Percentiles rank a stretch among this genome's conserved stretches.
Conservation (phyloP, 2,888 invertebrate genomes). For the Cantharis rustica region DNA sequence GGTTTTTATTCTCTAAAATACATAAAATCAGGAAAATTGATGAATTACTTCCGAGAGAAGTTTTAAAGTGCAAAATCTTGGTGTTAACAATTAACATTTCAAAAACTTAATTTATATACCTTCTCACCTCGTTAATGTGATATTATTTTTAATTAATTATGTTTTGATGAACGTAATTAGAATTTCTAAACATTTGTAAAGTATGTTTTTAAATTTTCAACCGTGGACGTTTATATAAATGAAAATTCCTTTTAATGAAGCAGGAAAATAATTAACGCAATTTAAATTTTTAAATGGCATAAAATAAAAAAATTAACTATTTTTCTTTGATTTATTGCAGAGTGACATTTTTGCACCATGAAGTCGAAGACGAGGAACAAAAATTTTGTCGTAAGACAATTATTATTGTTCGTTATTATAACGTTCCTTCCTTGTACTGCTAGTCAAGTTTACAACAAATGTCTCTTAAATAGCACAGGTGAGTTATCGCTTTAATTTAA, state of each 20-base stretch:
- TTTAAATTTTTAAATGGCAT: too few relatives aligned
- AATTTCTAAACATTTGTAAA: neutral
- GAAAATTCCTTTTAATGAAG: neutral
- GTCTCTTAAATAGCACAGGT: conserved; percentile 16
- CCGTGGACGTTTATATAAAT: neutral
- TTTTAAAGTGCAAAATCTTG: neutral
- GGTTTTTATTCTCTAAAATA: too few relatives aligned
- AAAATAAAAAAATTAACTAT: too few relatives aligned
- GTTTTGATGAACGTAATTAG: neutral
- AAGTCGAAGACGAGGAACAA: conserved; percentile 12
- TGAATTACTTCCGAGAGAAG: neutral
- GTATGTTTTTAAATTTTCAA: neutral
- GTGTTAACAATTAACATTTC: neutral
- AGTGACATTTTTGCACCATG: conserved; percentile 7
- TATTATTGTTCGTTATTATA: conserved; percentile 6
- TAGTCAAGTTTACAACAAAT: conserved; percentile 11
- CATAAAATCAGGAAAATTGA: too few relatives aligned
- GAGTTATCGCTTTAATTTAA: neutral
- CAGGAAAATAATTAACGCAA: neutral
- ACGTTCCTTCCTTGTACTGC: conserved; percentile 8
- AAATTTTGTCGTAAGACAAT: neutral
- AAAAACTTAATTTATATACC: neutral
- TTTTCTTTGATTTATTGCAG: conserved; percentile 14
- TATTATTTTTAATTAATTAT: neutral
- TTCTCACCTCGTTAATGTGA: neutral